phyloP scores from a whole-genome alignment of 2,888 invertebrate genomes.

The Drosophila melanosoma region DNA sequence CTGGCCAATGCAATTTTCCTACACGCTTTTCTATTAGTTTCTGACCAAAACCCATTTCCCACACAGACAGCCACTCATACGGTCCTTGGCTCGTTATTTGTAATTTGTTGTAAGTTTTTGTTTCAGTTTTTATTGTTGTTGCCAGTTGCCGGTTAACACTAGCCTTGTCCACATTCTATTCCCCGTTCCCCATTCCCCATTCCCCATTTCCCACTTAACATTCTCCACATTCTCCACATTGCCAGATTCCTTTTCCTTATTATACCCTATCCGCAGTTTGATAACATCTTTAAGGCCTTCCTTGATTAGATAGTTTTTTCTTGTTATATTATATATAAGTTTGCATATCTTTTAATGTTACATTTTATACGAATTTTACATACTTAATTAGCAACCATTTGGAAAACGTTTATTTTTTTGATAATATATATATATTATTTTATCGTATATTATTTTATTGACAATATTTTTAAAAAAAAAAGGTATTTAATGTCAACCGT shows the following conservation, averaged over 20 bases:
- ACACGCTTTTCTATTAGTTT: conserved; percentile 70
- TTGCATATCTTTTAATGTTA: background rate
- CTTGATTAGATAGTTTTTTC: background rate
- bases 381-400: background rate
- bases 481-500: background rate
- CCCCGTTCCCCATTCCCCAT: background rate
- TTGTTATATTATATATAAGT: background rate
- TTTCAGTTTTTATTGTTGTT: conserved; percentile 75
- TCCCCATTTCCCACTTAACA: background rate
- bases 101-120: conserved; percentile 77
- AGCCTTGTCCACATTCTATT: conserved; percentile 22
- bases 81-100: conserved; percentile 72
- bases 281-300: background rate
- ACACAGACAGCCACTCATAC: conserved; percentile 45
- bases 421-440: background rate
- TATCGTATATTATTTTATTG: background rate
- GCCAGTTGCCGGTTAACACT: conserved; percentile 54
- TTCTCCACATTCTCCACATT: conserved; percentile 1
- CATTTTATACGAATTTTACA: background rate
- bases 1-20: conserved; percentile 65
- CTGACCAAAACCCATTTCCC: conserved; percentile 15
- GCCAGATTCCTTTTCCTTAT: conserved; percentile 18
- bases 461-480: background rate
- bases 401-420: background rate
- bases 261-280: conserved; percentile 8